These are phyloP conservation scores for Lophius americanus DNA, from an alignment of 2,797 vertebrate species.

Conservation along the genomic window DNA sequence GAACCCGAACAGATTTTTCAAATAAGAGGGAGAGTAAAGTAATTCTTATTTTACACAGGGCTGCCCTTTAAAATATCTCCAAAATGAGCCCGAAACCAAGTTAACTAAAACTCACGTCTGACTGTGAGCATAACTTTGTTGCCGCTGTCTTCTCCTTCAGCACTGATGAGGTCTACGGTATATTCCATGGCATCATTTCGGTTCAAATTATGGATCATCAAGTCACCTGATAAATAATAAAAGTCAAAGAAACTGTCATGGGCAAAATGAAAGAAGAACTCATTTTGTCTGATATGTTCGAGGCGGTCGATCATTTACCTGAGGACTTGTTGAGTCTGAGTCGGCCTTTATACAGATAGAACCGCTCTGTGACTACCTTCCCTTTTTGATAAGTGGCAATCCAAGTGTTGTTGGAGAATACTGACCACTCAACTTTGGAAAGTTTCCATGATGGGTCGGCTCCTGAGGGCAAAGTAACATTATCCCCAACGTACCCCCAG, in stretches of 20 bases:
- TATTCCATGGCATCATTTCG: slow-evolving; percentile 30
- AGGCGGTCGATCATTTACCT: slow-evolving; percentile 28
- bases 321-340: slow-evolving; percentile 26
- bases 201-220: slow-evolving; percentile 43
- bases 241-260: background rate
- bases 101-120: slow-evolving; percentile 43
- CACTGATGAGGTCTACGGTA: background rate
- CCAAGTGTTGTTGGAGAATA: slow-evolving; percentile 53
- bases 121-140: slow-evolving; percentile 23
- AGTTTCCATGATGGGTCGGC: background rate
- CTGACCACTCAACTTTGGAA: slow-evolving; percentile 52
- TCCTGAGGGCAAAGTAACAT: slow-evolving; percentile 24
- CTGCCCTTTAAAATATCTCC: background rate
- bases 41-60: no score
- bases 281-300: background rate
- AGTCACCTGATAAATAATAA: slow-evolving; percentile 38
- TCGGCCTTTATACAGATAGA: slow-evolving; percentile 11
- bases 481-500: slow-evolving; percentile 13
- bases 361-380: accelerated
- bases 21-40: no score
- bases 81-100: background rate
- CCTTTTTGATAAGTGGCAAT: slow-evolving; percentile 9
- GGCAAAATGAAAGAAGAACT: background rate
- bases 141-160: accelerated
- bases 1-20: no score